Evolutionary conservation across 1,140 invertebrate genomes (phyloP).

Genomic region (Cotesia glomerata): DNA sequence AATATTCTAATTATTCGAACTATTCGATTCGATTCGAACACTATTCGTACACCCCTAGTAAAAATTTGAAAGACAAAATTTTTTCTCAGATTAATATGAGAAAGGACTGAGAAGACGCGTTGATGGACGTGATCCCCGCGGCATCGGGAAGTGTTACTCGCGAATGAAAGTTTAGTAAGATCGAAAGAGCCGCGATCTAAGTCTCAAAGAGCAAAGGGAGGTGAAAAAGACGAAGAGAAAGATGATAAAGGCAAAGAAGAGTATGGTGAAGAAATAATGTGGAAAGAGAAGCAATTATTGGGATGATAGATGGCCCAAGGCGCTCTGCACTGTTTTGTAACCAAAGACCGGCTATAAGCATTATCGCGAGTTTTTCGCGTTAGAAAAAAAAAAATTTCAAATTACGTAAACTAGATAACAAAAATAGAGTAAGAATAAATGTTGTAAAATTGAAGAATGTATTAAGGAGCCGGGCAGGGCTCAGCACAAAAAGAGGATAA

Average conservation of each 20-base stretch:
- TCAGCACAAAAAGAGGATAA: too few species aligned
- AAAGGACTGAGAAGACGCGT: not conserved
- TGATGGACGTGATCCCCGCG: constrained; percentile 10
- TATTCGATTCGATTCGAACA: too few species aligned
- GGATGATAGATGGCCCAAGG: constrained; percentile 61
- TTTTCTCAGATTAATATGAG: too few species aligned
- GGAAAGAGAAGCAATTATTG: constrained; percentile 63
- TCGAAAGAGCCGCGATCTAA: not conserved
- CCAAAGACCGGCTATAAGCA: constrained; percentile 41
- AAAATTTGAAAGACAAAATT: too few species aligned
- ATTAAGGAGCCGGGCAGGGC: too few species aligned
- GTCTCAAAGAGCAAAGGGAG: too few species aligned
- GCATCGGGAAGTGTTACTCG: constrained; percentile 13
- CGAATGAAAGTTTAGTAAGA: not conserved
- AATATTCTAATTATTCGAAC: too few species aligned
- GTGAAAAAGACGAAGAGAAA: too few species aligned
- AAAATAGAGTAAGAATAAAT: not conserved
- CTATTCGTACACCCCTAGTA: too few species aligned
- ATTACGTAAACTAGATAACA: not conserved
- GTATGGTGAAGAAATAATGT: constrained; percentile 41
- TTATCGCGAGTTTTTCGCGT: constrained; percentile 25
- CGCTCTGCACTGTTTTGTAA: constrained; percentile 50
- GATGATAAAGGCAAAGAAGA: constrained; percentile 15
- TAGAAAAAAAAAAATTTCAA: constrained; percentile 14
- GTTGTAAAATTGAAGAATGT: constrained; percentile 3